These are phyloP conservation scores for Pogonocherus hispidulus DNA, from an alignment of 2,888 invertebrate species.

Conservation along the genomic window DNA sequence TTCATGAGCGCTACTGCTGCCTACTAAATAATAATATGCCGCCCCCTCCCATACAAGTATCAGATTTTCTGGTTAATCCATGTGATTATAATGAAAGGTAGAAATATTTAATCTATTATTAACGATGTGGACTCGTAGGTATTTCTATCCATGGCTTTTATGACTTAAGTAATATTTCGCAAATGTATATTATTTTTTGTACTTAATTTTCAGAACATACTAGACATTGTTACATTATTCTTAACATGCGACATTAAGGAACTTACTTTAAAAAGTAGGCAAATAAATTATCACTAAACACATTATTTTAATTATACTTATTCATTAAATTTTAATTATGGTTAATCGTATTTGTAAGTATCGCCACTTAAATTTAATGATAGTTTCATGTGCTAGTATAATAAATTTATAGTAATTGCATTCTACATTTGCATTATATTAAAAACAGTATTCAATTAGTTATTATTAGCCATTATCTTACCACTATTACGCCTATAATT, in stretches of 20 bases:
- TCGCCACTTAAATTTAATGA: constrained; percentile 4
- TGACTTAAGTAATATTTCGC: too few relatives aligned
- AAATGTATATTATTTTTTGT: too few relatives aligned
- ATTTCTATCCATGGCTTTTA: too few relatives aligned
- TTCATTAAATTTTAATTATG: not conserved
- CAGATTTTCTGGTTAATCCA: too few relatives aligned
- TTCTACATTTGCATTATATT: not conserved
- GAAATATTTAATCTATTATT: too few relatives aligned
- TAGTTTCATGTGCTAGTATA: constrained; percentile 1
- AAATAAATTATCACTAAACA: not conserved
- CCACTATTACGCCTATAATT: not conserved
- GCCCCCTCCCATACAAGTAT: too few relatives aligned
- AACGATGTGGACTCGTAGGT: too few relatives aligned
- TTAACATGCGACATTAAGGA: not conserved
- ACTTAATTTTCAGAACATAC: too few relatives aligned
- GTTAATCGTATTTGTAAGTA: not conserved
- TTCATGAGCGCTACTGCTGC: too few relatives aligned
- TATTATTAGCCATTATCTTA: constrained; percentile 4
- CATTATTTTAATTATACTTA: not conserved
- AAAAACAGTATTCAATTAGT: constrained; percentile 3
- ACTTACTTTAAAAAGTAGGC: not conserved
- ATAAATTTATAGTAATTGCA: constrained; percentile 13
- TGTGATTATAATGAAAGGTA: too few relatives aligned
- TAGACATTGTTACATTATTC: not conserved
- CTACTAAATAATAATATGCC: too few relatives aligned